Evolutionary conservation across 2,113 vertebrate species (phyloP).

Genomic region (Tonatia bakeri): DNA sequence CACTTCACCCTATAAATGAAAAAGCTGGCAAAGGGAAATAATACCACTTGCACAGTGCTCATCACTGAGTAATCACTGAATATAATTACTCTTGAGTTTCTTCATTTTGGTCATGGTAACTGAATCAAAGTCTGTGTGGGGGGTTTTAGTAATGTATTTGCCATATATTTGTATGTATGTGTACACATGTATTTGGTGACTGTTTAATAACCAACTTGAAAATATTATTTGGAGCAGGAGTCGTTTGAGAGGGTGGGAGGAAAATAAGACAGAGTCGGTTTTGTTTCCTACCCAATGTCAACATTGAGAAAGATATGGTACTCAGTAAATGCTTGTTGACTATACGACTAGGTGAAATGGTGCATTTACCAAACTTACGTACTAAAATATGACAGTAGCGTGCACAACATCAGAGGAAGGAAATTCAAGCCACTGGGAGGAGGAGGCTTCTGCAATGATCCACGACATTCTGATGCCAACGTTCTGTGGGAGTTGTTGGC

Average conservation of each 20-base stretch:
- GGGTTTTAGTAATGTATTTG: background rate
- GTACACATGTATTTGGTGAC: background rate
- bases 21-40: background rate
- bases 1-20: background rate
- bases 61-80: background rate
- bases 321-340: background rate
- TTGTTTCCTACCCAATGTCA: background rate
- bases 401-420: background rate
- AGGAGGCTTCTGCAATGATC: background rate
- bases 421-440: background rate
- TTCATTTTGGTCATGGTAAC: background rate
- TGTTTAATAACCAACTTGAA: slow-evolving; percentile 9
- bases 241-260: background rate
- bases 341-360: background rate
- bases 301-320: background rate
- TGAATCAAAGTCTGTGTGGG: background rate
- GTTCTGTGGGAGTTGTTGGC: background rate
- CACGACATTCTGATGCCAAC: background rate
- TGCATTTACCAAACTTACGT: background rate
- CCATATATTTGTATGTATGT: background rate
- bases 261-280: background rate
- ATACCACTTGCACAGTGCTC: background rate
- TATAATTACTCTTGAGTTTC: background rate
- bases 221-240: background rate
- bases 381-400: background rate